These are phyloP conservation scores for Schizotus pectinicornis DNA, from an alignment of 2,888 invertebrate genomes.

Conservation along the genomic window DNA sequence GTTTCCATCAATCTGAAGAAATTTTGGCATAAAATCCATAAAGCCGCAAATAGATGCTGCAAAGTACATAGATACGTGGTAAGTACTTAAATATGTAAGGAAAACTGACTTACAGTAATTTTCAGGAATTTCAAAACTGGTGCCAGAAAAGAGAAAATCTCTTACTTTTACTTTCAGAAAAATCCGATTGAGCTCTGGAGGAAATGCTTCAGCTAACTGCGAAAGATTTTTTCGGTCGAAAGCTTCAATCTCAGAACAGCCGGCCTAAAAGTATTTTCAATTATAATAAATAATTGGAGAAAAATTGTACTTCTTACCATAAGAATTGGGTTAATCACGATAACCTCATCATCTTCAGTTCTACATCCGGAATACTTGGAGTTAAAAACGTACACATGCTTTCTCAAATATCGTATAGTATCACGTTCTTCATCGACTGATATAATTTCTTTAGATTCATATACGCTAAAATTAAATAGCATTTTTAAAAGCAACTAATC, in stretches of 20 bases:
- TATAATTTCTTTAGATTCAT: not conserved
- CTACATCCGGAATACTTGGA: not conserved
- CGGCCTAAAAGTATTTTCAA: not conserved
- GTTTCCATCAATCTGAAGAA: not conserved
- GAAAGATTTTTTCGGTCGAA: not conserved
- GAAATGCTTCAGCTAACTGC: not conserved
- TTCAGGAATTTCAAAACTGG: constrained; percentile 53
- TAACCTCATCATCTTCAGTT: not conserved
- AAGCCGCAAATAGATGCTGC: not conserved
- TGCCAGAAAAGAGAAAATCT: not conserved
- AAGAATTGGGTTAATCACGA: constrained; percentile 1
- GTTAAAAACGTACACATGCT: not conserved
- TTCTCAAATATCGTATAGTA: not conserved
- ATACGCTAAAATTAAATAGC: not conserved
- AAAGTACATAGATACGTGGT: not conserved
- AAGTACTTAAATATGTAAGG: not conserved
- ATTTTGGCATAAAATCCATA: not conserved
- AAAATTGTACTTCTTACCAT: not conserved
- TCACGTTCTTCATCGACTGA: not conserved
- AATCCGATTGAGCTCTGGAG: not conserved
- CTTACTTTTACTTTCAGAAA: not conserved
- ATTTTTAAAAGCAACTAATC: not conserved
- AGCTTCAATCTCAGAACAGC: not conserved
- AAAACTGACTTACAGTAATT: not conserved
- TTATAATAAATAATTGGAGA: not conserved